phyloP scores from a whole-genome alignment of 2,113 vertebrate species.

The Cheilinus undulatus region DNA sequence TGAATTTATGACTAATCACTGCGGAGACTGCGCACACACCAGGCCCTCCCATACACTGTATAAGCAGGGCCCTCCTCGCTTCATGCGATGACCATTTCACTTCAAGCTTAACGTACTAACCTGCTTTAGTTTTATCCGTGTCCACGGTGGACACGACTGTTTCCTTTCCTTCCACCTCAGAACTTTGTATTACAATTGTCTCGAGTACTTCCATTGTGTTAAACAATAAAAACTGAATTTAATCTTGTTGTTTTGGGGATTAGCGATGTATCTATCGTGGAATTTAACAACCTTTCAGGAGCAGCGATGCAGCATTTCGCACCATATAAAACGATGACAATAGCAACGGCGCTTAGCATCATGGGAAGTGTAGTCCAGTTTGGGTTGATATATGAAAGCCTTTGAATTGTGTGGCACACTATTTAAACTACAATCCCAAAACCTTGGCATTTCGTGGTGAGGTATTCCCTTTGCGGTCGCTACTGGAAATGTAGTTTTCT shows the following conservation, averaged over 20 bases:
- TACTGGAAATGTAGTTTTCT: slow-evolving; percentile 68
- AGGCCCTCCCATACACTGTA: slow-evolving; percentile 2
- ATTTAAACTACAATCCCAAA: slow-evolving; percentile 69
- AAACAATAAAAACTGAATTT: background rate
- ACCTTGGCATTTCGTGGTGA: background rate
- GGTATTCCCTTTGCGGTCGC: rapidly evolving
- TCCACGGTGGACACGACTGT: slow-evolving; percentile 60
- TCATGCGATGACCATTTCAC: slow-evolving; percentile 38
- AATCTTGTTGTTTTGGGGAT: slow-evolving; percentile 8
- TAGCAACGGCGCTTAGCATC: slow-evolving; percentile 59
- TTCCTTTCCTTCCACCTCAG: slow-evolving; percentile 72
- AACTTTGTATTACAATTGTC: slow-evolving; percentile 72
- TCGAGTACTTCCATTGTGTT: slow-evolving; percentile 76
- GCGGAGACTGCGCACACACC: slow-evolving; percentile 48
- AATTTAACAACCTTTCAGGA: slow-evolving; percentile 80
- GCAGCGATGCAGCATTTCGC: slow-evolving; percentile 69
- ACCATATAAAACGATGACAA: slow-evolving; percentile 71
- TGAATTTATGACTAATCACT: background rate
- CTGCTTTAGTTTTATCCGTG: slow-evolving; percentile 77
- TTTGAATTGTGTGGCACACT: rapidly evolving
- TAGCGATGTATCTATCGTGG: slow-evolving; percentile 54
- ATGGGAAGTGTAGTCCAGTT: slow-evolving; percentile 69
- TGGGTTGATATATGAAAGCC: rapidly evolving
- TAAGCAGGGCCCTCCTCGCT: slow-evolving; percentile 42
- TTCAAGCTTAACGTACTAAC: slow-evolving; percentile 56